These are phyloP conservation scores for Daboia siamensis DNA, from an alignment of 2,113 vertebrate genomes.

Conservation along the genomic window DNA sequence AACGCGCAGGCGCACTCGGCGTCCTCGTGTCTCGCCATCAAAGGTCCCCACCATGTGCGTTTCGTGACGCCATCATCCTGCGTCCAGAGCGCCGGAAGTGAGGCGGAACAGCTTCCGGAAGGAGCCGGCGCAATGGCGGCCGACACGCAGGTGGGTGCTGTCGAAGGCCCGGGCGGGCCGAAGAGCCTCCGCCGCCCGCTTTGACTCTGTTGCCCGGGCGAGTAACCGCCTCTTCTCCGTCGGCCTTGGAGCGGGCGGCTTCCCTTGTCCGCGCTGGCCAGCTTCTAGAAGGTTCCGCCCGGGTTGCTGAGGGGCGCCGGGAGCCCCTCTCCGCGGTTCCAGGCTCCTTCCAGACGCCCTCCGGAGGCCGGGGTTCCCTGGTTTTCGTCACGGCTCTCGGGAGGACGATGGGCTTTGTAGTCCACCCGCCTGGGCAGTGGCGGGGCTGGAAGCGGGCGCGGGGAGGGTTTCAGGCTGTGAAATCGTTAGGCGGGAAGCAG, in stretches of 20 bases:
- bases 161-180: neutral
- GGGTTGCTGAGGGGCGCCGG: neutral
- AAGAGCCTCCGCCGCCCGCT: too few species aligned
- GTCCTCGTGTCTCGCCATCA: neutral
- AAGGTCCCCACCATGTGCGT: neutral
- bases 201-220: neutral
- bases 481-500: neutral
- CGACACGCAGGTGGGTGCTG: slow-evolving; percentile 86
- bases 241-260: neutral
- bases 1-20: neutral
- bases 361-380: neutral
- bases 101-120: slow-evolving; percentile 21
- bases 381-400: neutral
- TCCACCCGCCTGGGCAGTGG: too few species aligned
- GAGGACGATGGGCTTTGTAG: neutral
- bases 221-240: neutral
- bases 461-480: neutral
- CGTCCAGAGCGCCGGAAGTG: slow-evolving; percentile 67
- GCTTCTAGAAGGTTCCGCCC: neutral
- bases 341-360: neutral
- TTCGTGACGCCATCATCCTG: neutral
- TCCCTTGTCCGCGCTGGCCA: neutral
- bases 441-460: neutral
- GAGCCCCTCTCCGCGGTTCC: neutral
- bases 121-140: slow-evolving; percentile 89